Evolutionary conservation across 2,888 invertebrate genomes (phyloP), one percentile per base, ranked within the genome.

Genomic region (Cheilosia pagana): DNA sequence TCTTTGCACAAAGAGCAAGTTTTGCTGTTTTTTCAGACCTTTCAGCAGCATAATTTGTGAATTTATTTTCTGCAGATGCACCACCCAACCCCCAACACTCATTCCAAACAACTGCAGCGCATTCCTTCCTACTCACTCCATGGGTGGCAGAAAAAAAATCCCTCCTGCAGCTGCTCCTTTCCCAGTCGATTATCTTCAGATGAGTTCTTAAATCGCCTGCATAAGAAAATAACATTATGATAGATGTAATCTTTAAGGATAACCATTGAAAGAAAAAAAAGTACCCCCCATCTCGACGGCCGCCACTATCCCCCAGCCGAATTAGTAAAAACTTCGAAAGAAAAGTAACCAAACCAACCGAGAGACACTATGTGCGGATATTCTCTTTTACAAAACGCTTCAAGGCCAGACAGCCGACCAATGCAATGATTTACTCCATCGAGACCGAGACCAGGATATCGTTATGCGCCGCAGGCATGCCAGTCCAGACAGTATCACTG

Each of bases 221-320:
- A 48, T 45, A 76, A 45, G 48, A 57, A 81, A 71, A 65, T 81
- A 71, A 76, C 23, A 81, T 67, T 76, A 71, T 81, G 76, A 76
- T 76, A 55, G 71, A 67, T 65, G 76, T 62, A 76, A 81, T 70
- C 75, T 50, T 81, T 52, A 70, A 70, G 65, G 25, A 81, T 81
- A 31, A 63, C 23, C 59, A 23, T 14, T 19, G 12, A 39, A 48
- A 12, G n/a, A 71, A 78, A 63, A 68, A 63, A 63, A 75, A 10
- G 12, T 35, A 35, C 12, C 12, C 12, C 70, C 63, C 35, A 39
- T 57, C 43, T 14, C 19, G 16, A 43, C 14, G 41, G 21, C 39
- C 8, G 41, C n/a, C n/a, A 50, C 63, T 39, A 25, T 43, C 41
- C n/a, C 31, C 28, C n/a, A n/a, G 28, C 53, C 16, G 39, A 60